Percentiles rank a stretch among this genome's conserved stretches.
Conservation (phyloP, 2,888 invertebrate genomes). For the Meteorus colon region DNA sequence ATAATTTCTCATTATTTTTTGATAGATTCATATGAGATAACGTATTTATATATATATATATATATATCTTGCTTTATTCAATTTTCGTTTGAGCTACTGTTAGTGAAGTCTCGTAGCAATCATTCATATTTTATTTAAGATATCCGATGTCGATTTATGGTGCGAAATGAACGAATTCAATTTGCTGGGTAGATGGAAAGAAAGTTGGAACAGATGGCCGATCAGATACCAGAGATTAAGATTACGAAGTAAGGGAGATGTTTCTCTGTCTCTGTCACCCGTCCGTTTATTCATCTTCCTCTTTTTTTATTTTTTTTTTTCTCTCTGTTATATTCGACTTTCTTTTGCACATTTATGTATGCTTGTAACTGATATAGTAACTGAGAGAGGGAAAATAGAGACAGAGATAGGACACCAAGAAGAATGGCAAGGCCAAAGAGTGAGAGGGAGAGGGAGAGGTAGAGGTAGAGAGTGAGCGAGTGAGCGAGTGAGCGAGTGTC, state of each 20-base stretch:
- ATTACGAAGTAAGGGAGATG: conserved; percentile 49
- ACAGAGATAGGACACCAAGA: conserved; percentile 38
- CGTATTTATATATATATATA: background rate
- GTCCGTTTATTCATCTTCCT: conserved; percentile 10
- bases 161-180: conserved; percentile 45
- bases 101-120: conserved; percentile 4
- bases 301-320: background rate
- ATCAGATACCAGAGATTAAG: conserved; percentile 73
- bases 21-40: background rate
- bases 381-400: conserved; percentile 9
- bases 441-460: background rate
- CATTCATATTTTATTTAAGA: conserved; percentile 34
- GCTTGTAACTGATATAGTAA: conserved; percentile 3
- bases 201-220: conserved; percentile 71
- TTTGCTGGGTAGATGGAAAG: conserved; percentile 49
- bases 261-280: conserved; percentile 12
- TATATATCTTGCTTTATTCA: background rate
- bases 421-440: background rate
- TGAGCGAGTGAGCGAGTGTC: too few species aligned
- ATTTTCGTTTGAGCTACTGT: background rate
- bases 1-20: background rate
- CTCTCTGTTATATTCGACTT: conserved; percentile 24
- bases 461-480: background rate
- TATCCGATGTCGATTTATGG: conserved; percentile 42
- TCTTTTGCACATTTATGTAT: background rate